Base-by-base conservation (phyloP, 1,140 invertebrate species). In the Hycleus phaleratus region DNA sequence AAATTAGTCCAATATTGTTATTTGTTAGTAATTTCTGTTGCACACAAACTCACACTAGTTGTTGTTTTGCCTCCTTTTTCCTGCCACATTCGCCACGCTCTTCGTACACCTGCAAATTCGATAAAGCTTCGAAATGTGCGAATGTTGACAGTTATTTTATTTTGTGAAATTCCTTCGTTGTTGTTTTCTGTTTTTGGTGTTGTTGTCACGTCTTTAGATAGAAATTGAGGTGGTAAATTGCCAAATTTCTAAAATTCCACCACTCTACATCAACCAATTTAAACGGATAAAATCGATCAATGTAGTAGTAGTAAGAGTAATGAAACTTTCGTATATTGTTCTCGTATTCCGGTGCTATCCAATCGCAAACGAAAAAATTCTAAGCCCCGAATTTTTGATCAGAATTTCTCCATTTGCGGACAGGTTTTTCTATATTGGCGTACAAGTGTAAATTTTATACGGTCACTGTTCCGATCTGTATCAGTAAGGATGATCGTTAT, bases 1-100 rank as follows among this genome's bases (percentile, higher is more conserved):
- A 45, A 53, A 53, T 53, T 53, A 53, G 51, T 53, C 39, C 42
- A 53, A 53, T 45, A 45, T 53, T 45, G 51, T 53, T 32, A 32
- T 32, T 32, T 5, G 32, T 18, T 18, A 18, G 1, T 18, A 1
- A 18, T 18, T 18, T 18, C 18, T 18, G 18, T 18, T 18, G 18
- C 18, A 18, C 18, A 18, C 18, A 18, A 18, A 18, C 18, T 18
- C 18, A 18, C 18, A 12, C 50, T 38, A 52, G 50, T 44, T 45
- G 45, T 52, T 52, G 18, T 18, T 53, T 44, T 53, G 12, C 12
- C 24, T 53, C 38, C 38, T 53, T 53, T 53, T 53, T 53, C 43
- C 46, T 32, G 38, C 25, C 38, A 53, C 44, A 44, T 52, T 52
- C 11, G 50, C 39, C 40, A 46, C 25, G 46, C 11, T 42, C 42